Percentiles rank a stretch among this genome's conserved stretches.
Evolutionary conservation across 2,797 vertebrate species (phyloP).

Genomic region (Hippoglossus hippoglossus): DNA sequence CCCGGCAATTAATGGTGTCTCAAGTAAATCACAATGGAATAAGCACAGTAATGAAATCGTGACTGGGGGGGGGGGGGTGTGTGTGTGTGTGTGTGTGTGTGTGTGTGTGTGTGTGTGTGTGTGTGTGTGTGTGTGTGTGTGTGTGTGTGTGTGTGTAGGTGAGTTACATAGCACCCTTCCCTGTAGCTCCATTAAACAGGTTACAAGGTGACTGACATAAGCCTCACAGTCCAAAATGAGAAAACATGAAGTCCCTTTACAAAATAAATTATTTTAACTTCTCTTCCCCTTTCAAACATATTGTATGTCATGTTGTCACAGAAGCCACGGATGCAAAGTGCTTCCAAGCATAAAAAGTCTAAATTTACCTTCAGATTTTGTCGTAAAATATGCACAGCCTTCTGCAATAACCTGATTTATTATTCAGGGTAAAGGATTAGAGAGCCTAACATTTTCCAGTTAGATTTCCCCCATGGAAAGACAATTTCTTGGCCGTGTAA

Average conservation of each 20-base stretch:
- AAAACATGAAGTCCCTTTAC: background rate
- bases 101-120: slow-evolving; percentile 1
- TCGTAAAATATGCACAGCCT: no score
- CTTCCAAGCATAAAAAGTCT: no score
- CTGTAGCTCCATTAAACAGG: slow-evolving; percentile 20
- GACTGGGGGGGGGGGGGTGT: background rate
- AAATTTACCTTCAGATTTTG: no score
- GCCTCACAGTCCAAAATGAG: background rate
- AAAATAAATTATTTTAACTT: no score
- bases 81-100: slow-evolving; percentile 3
- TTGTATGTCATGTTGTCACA: background rate
- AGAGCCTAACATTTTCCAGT: background rate
- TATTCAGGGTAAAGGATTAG: slow-evolving; percentile 14
- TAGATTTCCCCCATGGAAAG: background rate
- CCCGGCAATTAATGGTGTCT: slow-evolving; percentile 66
- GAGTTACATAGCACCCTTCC: slow-evolving; percentile 6
- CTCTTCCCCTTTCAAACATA: background rate
- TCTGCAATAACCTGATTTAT: no score
- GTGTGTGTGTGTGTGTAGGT: background rate
- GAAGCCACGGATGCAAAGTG: background rate
- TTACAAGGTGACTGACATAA: slow-evolving; percentile 34
- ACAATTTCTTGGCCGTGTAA: background rate
- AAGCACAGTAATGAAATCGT: slow-evolving; percentile 38
- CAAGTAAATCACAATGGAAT: slow-evolving; percentile 61
- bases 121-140: slow-evolving; percentile 1